Evolutionary conservation across 1,140 invertebrate species (phyloP).

Genomic region (Hycleus cichorii): DNA sequence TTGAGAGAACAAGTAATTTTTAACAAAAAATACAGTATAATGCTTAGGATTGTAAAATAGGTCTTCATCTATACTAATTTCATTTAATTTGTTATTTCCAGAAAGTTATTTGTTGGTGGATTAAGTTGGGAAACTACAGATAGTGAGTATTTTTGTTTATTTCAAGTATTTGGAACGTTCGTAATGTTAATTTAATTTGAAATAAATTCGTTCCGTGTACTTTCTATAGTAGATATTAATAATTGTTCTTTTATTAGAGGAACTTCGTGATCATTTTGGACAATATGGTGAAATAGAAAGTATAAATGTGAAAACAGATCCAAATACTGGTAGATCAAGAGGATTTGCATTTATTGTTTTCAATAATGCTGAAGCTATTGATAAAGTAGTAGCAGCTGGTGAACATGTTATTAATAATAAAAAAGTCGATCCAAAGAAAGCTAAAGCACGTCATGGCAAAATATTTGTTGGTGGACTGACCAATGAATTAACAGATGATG

Average conservation of each 20-base stretch:
- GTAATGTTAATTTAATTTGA: too few species aligned
- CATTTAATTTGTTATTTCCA: constrained; percentile 55
- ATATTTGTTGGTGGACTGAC: constrained; percentile 92
- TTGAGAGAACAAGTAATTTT: constrained; percentile 10
- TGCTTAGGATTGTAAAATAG: constrained; percentile 28
- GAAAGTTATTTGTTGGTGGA: constrained; percentile 96
- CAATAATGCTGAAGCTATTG: constrained; percentile 76
- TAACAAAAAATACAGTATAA: constrained; percentile 17
- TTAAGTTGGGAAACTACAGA: constrained; percentile 96
- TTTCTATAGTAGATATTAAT: too few species aligned
- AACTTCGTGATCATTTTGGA: constrained; percentile 83
- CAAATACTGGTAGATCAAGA: constrained; percentile 79
- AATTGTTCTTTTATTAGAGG: constrained; percentile 54
- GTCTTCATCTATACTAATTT: constrained; percentile 24
- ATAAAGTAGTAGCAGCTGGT: constrained; percentile 77
- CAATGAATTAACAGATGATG: constrained; percentile 82
- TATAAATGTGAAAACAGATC: constrained; percentile 90
- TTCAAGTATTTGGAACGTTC: not conserved
- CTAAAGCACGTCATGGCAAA: constrained; percentile 87
- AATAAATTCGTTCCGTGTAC: too few species aligned
- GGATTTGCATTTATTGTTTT: constrained; percentile 96
- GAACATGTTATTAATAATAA: constrained; percentile 90
- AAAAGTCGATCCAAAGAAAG: constrained; percentile 92
- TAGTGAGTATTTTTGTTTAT: constrained; percentile 64
- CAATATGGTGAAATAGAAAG: constrained; percentile 87